Base-by-base conservation (phyloP, 2,797 vertebrate genomes). In the Lutra lutra region DNA sequence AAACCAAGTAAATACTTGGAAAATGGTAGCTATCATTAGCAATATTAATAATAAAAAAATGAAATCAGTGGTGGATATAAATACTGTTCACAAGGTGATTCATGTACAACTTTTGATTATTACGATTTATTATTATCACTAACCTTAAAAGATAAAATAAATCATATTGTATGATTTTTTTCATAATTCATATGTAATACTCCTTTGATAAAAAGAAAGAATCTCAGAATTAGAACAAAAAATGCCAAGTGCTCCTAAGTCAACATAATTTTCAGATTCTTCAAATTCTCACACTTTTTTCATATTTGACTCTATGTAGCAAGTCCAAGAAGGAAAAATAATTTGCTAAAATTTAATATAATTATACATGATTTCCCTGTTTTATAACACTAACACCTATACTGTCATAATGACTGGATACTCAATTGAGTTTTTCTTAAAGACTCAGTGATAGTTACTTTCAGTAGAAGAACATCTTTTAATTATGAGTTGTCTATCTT, bases 401-500 rank as follows among this genome's bases (percentile, higher is more conserved):
- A 18, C 8, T 56, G 8, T 62, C 85, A 80, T 46, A 82, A 78
- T 77, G n/a, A 92, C 13, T 92, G 32, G 80, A 94, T 78, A 91
- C 32, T 96, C 8, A 84, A 15, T 56, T 89, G 8, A 68, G 4
- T 88, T 75, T 54, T 89, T 90, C 77, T 70, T 89, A 35, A 25
- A 84, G 60, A 40, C 43, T 51, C 3, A 64, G 1, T 79, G 62
- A 64, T 15, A 72, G 51, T 64, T 96, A 95, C 92, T 96, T 89
- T 97, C 58, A 68, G 64, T 95, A 60, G 14, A 92, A 70, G 15
- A 25, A 0, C 2, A 83, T 48, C 20, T 79, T 96, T 95, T 94
- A 93, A 68, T 86, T 92, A 75, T 82, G 35, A 20, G 14, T 38
- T 93, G 25, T 84, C 51, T 97, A 73, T 88, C 40, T 94, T 83